Base-by-base conservation (phyloP, 2,888 invertebrate genomes). In the Labia minor region DNA sequence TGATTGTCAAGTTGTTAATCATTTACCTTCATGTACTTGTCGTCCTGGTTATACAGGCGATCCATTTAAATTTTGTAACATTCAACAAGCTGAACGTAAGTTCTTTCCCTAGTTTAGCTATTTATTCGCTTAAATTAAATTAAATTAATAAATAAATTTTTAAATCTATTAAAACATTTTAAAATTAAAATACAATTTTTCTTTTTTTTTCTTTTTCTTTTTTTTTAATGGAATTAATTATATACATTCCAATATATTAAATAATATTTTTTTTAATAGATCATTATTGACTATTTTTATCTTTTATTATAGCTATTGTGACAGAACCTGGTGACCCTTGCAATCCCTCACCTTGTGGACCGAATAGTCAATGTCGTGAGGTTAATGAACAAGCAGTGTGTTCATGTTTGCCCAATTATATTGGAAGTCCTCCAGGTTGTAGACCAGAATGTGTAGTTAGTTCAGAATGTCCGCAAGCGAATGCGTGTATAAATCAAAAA, bases 281-380 rank as follows among this genome's bases (percentile, higher is more conserved):
- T 79, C 80, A 68, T 74, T 78, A 1, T 78, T 80, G 68, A 77
- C 68, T 70, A n/a, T n/a, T n/a, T n/a, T n/a, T n/a, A n/a, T n/a
- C n/a, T n/a, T 65, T 69, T 61, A 8, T 73, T 33, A 72, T 21
- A 64, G 19, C 37, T 16, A 11, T 37, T 19, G 10, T 63, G 3
- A 18, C 65, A 63, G 20, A 11, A 1, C n/a, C 33, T 6, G 33
- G 2, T 64, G 63, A 19, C 26, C 66, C 82, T 21, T 86, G 86
- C 72, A 76, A 77, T 66, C 85, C 84, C 62, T 82, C 79, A 70
- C 84, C 84, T 63, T 86, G 92, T 76, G 92, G 92, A 67, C 86
- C 88, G 69, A 85, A 88, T 74, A 85, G 89, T 8, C 92, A 92
- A 77, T 93, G 93, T 74, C 85, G 87, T 72, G 82, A 86, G 66